These are phyloP conservation scores for Sphenopsis melanotis DNA, from an alignment of 2,797 vertebrate genomes.

Conservation along the genomic window DNA sequence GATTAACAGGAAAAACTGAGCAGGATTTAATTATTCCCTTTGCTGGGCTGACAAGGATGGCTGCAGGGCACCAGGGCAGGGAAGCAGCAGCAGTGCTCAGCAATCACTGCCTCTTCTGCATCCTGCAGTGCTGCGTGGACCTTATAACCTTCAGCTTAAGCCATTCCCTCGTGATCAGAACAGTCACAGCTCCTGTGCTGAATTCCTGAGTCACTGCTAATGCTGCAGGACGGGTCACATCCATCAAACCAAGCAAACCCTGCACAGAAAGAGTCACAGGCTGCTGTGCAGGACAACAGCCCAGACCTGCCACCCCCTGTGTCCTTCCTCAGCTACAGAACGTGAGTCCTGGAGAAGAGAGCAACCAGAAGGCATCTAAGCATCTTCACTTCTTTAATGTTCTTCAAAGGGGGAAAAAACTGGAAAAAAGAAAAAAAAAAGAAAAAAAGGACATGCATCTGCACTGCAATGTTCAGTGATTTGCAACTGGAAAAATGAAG, in stretches of 20 bases:
- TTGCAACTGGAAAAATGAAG: too few species aligned
- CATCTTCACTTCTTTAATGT: background rate
- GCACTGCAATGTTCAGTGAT: background rate
- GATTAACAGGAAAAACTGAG: background rate
- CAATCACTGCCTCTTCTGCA: background rate
- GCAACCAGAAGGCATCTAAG: background rate
- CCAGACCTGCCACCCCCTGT: background rate
- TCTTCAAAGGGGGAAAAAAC: background rate
- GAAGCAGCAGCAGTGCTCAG: background rate
- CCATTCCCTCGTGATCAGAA: background rate
- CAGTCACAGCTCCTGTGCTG: background rate
- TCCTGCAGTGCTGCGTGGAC: background rate
- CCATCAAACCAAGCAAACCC: background rate
- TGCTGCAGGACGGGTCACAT: background rate
- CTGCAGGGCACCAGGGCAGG: background rate
- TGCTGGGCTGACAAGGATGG: background rate
- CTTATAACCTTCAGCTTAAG: background rate
- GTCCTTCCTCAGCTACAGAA: background rate
- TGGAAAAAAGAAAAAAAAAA: background rate
- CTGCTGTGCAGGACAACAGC: background rate
- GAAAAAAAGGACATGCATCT: background rate
- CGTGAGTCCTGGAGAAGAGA: background rate
- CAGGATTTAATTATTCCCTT: slow-evolving; percentile 13
- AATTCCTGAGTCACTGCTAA: background rate
- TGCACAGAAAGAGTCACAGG: background rate